Conservation (phyloP, 2,888 invertebrate species). For the Eucriotettix oculatus region DNA sequence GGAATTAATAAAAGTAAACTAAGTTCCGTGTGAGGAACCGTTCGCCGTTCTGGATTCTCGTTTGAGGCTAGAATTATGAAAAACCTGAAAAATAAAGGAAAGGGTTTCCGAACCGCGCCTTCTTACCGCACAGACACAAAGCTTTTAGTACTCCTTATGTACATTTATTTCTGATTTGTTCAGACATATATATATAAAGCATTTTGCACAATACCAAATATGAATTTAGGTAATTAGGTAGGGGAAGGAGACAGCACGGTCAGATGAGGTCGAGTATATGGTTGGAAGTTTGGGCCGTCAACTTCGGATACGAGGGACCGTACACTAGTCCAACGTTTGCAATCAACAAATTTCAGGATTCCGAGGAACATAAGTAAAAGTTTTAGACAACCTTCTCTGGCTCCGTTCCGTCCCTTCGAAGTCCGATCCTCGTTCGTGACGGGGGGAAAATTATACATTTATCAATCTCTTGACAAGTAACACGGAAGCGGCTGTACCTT, state of each 20-base stretch:
- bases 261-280: not conserved
- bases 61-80: too few species aligned
- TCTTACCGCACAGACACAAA: not conserved
- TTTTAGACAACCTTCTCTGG: not conserved
- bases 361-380: not conserved
- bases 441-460: too few species aligned
- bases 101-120: too few species aligned
- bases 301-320: not conserved
- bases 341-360: not conserved
- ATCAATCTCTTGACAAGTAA: slow-evolving; percentile 10
- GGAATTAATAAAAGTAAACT: too few species aligned
- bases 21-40: too few species aligned
- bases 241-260: not conserved
- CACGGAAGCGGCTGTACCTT: slow-evolving; percentile 6
- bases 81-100: too few species aligned
- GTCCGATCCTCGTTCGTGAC: too few species aligned
- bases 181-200: slow-evolving; percentile 37
- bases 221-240: not conserved
- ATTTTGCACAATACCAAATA: slow-evolving; percentile 26
- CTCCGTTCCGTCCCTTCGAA: too few species aligned
- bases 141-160: slow-evolving; percentile 22
- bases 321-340: not conserved
- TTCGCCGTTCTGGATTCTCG: too few species aligned
- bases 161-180: slow-evolving; percentile 31
- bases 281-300: not conserved